A percentile compares a stretch with the other conserved stretches of the same genome.
Conservation (phyloP, 2,113 vertebrate genomes). For the Oreochromis spilurus region DNA sequence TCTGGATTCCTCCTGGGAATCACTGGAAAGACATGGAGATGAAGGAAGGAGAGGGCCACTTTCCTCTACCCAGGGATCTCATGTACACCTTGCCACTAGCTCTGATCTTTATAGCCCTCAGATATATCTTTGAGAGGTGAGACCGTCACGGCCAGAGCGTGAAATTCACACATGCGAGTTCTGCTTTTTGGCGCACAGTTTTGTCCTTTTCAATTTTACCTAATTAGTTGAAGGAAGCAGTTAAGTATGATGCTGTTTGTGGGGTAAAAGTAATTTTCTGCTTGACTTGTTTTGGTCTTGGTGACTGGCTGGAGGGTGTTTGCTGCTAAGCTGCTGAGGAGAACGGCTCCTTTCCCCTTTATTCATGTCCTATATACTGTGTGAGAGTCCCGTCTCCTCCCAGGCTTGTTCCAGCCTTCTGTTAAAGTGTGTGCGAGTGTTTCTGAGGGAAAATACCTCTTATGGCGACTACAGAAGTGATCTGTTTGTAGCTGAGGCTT, state of each 20-base stretch:
- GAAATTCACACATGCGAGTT: background rate
- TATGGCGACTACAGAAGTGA: accelerated
- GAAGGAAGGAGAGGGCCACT: constrained; percentile 53
- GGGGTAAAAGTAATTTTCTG: background rate
- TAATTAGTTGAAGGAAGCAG: background rate
- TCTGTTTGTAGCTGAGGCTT: background rate
- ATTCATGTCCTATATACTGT: background rate
- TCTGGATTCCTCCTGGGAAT: constrained; percentile 84
- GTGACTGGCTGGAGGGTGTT: background rate
- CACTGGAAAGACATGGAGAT: constrained; percentile 80
- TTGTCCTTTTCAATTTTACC: background rate
- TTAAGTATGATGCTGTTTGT: background rate
- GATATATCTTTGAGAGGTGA: constrained; percentile 84
- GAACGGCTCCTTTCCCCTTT: background rate
- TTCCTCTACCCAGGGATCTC: constrained; percentile 79
- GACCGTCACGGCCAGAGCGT: background rate
- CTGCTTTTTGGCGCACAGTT: background rate
- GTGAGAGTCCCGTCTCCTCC: background rate
- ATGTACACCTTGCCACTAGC: constrained; percentile 78
- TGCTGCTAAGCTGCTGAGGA: background rate
- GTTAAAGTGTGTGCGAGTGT: background rate
- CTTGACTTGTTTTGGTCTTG: background rate
- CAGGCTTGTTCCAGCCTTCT: background rate
- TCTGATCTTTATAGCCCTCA: constrained; percentile 71
- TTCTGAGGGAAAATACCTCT: background rate